Evolutionary conservation across 2,113 vertebrate genomes (phyloP).

Genomic region (Lophius piscatorius): DNA sequence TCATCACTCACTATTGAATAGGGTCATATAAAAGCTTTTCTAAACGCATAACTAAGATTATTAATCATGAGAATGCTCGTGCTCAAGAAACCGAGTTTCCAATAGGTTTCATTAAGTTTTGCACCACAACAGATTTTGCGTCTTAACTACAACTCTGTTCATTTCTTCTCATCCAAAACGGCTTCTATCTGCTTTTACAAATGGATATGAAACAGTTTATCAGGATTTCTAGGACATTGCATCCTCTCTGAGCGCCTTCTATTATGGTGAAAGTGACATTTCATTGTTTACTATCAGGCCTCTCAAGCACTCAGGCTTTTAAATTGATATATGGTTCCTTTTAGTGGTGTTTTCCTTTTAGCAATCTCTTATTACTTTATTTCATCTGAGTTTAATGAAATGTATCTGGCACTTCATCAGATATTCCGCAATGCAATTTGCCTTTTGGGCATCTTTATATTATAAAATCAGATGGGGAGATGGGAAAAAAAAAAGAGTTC

Average conservation of each 20-base stretch:
- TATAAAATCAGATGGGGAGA: conserved; percentile 41
- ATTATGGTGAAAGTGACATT: conserved; percentile 32
- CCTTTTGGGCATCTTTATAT: conserved; percentile 69
- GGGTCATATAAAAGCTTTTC: too few relatives aligned
- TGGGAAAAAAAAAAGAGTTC: conserved; percentile 11
- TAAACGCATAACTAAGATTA: too few relatives aligned
- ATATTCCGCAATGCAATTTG: conserved; percentile 62
- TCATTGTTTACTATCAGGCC: conserved; percentile 59
- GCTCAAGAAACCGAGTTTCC: too few relatives aligned
- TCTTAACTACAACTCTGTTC: too few relatives aligned
- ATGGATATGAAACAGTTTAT: neutral
- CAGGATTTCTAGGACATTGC: neutral
- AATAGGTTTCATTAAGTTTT: too few relatives aligned
- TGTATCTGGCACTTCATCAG: conserved; percentile 76
- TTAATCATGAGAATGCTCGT: too few relatives aligned
- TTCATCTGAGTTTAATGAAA: conserved; percentile 78
- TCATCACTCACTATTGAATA: too few relatives aligned
- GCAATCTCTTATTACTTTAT: conserved; percentile 70
- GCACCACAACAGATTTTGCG: too few relatives aligned
- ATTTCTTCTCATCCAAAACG: too few relatives aligned
- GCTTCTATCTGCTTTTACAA: too few relatives aligned
- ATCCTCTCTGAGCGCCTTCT: conserved; percentile 7
- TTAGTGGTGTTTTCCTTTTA: conserved; percentile 66
- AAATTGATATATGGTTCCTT: conserved; percentile 70
- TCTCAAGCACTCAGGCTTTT: conserved; percentile 52